phyloP scores from a whole-genome alignment of 2,888 invertebrate species.

The Xylota sylvarum region DNA sequence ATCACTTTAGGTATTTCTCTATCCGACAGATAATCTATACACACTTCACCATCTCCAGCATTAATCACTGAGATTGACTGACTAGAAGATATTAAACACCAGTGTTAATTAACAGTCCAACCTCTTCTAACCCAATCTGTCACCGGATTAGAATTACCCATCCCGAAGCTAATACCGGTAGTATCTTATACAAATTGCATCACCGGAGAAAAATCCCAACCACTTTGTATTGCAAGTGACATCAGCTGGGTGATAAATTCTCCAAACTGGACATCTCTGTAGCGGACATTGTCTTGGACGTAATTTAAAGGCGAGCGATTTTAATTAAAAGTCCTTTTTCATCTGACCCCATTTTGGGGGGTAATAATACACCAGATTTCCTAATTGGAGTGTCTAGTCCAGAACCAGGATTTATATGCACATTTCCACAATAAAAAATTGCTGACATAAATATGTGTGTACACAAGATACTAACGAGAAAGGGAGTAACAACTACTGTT shows the following conservation, averaged over 20 bases:
- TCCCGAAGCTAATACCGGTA: slow-evolving; percentile 2
- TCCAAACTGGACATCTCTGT: slow-evolving; percentile 26
- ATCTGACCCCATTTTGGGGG: slow-evolving; percentile 24
- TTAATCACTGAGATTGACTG: neutral
- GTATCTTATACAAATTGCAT: slow-evolving; percentile 16
- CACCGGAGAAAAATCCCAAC: neutral
- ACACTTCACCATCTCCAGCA: neutral
- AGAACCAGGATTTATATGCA: slow-evolving; percentile 40
- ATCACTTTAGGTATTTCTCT: neutral
- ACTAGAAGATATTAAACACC: neutral
- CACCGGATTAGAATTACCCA: slow-evolving; percentile 15
- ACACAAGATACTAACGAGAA: neutral
- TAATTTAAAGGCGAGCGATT: slow-evolving; percentile 61
- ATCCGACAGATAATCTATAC: neutral
- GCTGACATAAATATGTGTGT: neutral
- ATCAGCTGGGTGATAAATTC: slow-evolving; percentile 61
- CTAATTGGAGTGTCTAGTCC: slow-evolving; percentile 50
- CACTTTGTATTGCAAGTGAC: slow-evolving; percentile 42
- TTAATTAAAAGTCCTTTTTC: slow-evolving; percentile 59
- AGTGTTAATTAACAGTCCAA: slow-evolving; percentile 14
- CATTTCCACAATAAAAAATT: neutral
- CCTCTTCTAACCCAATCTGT: slow-evolving; percentile 18
- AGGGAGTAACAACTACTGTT: neutral
- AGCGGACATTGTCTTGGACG: slow-evolving; percentile 48
- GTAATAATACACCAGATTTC: slow-evolving; percentile 11